A percentile compares a stretch with the other conserved stretches of the same genome.
phyloP scores from a whole-genome alignment of 2,113 vertebrate genomes.

The Canis aureus region DNA sequence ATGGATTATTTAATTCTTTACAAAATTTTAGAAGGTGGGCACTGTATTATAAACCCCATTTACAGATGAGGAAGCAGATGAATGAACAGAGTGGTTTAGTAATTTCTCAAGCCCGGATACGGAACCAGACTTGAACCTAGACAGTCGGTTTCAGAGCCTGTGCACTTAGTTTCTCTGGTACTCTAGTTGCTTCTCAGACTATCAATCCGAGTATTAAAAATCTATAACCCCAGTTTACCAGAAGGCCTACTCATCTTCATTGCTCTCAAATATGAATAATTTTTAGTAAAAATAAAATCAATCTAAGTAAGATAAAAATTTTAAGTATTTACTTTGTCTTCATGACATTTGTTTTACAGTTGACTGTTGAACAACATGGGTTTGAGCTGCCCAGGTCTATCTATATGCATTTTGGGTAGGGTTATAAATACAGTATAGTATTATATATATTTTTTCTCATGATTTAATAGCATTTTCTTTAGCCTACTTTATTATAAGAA shows the following conservation, averaged over 20 bases:
- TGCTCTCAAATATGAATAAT: neutral
- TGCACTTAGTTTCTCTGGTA: neutral
- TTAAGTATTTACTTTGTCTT: neutral
- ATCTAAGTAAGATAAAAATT: neutral
- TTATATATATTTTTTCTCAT: neutral
- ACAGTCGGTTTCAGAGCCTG: neutral
- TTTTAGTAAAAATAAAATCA: conserved; percentile 7
- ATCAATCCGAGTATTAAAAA: neutral
- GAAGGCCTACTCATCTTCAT: neutral
- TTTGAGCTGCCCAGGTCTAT: neutral
- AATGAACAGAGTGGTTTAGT: neutral
- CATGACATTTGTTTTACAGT: neutral
- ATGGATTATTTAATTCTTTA: neutral
- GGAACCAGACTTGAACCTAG: neutral
- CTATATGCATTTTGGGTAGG: neutral
- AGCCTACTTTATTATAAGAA: neutral
- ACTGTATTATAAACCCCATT: neutral
- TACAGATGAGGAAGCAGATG: neutral
- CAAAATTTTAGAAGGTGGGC: neutral
- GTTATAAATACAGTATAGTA: neutral
- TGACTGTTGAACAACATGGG: neutral
- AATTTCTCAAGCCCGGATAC: neutral
- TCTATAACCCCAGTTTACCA: neutral
- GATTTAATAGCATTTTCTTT: neutral
- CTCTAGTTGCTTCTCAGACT: neutral